These are phyloP conservation scores for Lasioglossum pauxillum DNA, from an alignment of 2,888 invertebrate genomes.

Conservation along the genomic window DNA sequence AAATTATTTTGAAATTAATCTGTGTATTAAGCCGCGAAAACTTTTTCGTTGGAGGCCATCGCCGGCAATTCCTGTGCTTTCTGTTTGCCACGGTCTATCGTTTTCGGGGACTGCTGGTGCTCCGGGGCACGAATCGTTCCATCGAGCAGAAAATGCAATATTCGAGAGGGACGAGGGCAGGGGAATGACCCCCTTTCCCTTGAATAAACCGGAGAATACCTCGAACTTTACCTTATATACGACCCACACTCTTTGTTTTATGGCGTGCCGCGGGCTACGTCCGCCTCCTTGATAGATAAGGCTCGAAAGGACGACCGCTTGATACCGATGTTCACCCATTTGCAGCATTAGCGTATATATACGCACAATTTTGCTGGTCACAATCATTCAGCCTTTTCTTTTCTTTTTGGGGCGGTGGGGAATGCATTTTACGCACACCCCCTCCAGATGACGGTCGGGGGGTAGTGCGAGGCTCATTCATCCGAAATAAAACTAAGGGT, in stretches of 20 bases:
- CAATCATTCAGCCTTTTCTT: no score
- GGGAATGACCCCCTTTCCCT: conserved; percentile 45
- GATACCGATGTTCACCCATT: conserved; percentile 24
- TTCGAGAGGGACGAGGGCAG: conserved; percentile 11
- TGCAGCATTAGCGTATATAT: no score
- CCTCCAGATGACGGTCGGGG: no score
- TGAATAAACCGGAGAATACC: conserved; percentile 58
- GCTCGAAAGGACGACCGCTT: conserved; percentile 24
- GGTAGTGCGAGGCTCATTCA: no score
- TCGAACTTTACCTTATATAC: conserved; percentile 53
- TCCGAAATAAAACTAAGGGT: no score
- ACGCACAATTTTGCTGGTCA: no score
- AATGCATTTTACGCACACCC: no score
- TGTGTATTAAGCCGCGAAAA: background rate
- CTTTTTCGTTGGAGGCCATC: conserved; percentile 18
- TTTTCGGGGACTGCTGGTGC: conserved; percentile 27
- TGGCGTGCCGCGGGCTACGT: conserved; percentile 41
- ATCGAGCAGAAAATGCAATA: conserved; percentile 73
- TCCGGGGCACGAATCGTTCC: conserved; percentile 53
- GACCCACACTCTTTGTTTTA: conserved; percentile 60
- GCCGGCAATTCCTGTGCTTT: conserved; percentile 25
- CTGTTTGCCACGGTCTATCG: conserved; percentile 41
- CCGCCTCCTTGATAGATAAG: conserved; percentile 34
- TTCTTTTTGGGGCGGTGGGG: no score
- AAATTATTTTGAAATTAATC: background rate